Conservation (phyloP, 2,113 vertebrate species). For the Pantherophis guttatus region DNA sequence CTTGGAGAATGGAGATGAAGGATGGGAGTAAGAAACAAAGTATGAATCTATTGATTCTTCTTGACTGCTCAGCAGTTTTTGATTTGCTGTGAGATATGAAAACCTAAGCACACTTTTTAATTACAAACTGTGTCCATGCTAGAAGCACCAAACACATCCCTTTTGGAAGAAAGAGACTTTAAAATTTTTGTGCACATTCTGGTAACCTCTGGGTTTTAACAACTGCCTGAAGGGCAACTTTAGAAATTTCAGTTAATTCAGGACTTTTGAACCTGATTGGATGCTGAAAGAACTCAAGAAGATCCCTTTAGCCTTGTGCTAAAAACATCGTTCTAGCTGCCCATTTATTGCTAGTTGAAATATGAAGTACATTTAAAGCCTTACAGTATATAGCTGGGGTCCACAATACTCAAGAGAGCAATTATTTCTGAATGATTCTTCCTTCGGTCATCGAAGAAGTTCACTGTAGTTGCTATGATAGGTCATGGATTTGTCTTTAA, state of each 20-base stretch:
- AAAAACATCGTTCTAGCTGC: neutral
- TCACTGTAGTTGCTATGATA: neutral
- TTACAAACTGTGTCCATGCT: neutral
- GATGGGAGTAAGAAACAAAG: neutral
- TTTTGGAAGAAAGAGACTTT: neutral
- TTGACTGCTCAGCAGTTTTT: neutral
- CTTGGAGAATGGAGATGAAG: neutral
- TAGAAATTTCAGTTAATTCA: neutral
- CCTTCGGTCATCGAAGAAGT: neutral
- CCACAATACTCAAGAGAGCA: neutral
- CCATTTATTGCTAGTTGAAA: neutral
- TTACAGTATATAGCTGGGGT: neutral
- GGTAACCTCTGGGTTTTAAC: neutral
- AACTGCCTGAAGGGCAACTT: neutral
- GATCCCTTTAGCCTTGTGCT: neutral
- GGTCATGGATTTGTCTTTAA: neutral
- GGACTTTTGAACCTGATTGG: neutral
- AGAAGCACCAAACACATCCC: neutral
- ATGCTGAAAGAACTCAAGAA: neutral
- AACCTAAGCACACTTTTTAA: neutral
- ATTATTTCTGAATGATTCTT: neutral
- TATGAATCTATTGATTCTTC: neutral
- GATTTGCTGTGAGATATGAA: neutral
- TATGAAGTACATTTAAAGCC: neutral
- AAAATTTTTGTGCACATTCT: neutral